These are phyloP conservation scores for Agrochola litura DNA, from an alignment of 2,888 invertebrate species.

Conservation along the genomic window DNA sequence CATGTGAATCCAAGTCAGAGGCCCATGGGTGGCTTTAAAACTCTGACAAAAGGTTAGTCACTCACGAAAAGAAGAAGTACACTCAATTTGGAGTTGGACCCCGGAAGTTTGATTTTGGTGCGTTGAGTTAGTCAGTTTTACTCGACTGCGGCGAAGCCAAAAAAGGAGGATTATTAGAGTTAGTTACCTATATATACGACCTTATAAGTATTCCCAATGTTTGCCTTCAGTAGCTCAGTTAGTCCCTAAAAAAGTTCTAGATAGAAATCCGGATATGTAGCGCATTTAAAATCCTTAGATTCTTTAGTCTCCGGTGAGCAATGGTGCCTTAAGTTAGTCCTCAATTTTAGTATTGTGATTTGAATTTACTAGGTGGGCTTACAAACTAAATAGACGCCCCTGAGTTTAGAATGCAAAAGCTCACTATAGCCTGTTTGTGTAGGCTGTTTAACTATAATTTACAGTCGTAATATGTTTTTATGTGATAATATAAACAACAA, in stretches of 20 bases:
- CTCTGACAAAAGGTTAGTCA: no score
- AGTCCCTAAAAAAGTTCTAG: neutral
- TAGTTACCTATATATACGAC: neutral
- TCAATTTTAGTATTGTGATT: neutral
- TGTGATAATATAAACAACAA: conserved; percentile 29
- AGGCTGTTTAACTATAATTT: conserved; percentile 14
- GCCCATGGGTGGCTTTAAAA: no score
- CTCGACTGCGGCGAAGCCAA: no score
- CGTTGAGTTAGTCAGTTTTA: neutral
- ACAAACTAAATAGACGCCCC: conserved; percentile 4
- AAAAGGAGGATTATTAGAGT: neutral
- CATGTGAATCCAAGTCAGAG: no score
- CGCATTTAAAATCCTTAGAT: neutral
- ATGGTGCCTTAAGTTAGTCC: neutral
- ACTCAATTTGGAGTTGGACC: neutral
- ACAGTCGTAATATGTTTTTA: conserved; percentile 28
- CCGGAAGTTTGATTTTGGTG: neutral
- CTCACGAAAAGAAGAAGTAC: no score
- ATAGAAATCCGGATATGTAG: neutral
- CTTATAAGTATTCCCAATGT: neutral
- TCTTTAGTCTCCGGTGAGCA: neutral
- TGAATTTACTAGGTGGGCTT: neutral
- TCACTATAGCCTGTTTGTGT: conserved; percentile 15
- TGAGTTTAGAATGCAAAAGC: neutral
- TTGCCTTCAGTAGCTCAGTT: neutral